Base-by-base conservation (phyloP, 2,888 invertebrate species). In the Clitarchus hookeri region DNA sequence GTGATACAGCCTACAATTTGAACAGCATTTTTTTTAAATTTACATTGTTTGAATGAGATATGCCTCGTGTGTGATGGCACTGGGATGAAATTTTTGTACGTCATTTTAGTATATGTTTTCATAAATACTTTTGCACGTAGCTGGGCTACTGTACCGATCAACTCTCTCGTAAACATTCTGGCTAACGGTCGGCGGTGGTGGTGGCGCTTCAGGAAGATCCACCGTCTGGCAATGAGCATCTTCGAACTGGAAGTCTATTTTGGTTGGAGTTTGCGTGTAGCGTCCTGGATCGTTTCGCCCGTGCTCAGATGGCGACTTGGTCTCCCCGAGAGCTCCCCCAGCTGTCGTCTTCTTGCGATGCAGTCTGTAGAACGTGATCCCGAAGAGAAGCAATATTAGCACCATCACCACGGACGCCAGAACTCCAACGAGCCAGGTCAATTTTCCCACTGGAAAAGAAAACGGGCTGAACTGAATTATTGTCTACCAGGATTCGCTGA, bases 361-460 rank as follows among this genome's bases (percentile, higher is more conserved):
- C 16, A 89, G 89, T 85, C 90, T 90, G 86, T 90, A 91, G 0
- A 91, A 91, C 2, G 91, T 90, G 77, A 91, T 65, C 2, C 90
- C 91, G 0, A 91, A 91, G 2, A 90, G 89, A 9, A 90, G 88
- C 77, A 91, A 91, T 88, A 91, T 89, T 23, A 91, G 88, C 27
- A 91, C 89, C 23, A 91, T 87, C 44, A 91, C 90, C 44, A 90
- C 82, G 2, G 90, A 90, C 6, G 91, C 91, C 65, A 91, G 86
- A 3, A 90, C 90, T n/a, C 91, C 91, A 19, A 91, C 91, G 23
- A 91, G 89, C 91, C 91, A 91, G 84, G 90, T 90, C 9, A 91
- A 87, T 85, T 88, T 90, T 53, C 90, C 89, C 88, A 91, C 91
- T 91, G 85, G 6, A 88, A 89, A 9, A 85, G 87, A 86, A 36